Evolutionary conservation across 53 echinoderm and acorn worm species (phyloP).

Genomic region (Echinarachnius parma): DNA sequence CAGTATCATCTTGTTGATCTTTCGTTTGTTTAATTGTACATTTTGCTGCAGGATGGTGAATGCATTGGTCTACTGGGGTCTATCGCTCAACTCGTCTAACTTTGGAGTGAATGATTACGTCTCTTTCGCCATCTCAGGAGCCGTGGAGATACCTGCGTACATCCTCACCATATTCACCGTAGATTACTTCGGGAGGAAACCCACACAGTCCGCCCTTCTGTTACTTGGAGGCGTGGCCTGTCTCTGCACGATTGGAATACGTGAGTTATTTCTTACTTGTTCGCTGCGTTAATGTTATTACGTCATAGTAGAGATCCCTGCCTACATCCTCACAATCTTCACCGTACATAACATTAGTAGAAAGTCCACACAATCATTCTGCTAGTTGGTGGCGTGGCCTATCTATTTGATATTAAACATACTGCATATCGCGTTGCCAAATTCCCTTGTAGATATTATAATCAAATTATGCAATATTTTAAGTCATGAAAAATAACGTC

Average conservation of each 20-base stretch:
- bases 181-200: conserved; percentile 45
- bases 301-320: conserved; percentile 62
- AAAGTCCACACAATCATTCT: conserved; percentile 11
- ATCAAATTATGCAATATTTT: background rate
- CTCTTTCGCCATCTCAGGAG: conserved; percentile 52
- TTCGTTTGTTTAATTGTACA: too few species aligned
- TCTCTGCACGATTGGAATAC: conserved; percentile 33
- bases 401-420: too few species aligned
- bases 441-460: background rate
- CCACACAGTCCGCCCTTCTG: conserved; percentile 12
- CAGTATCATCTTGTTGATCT: too few species aligned
- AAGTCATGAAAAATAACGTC: too few species aligned
- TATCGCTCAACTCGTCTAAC: conserved; percentile 55
- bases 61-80: conserved; percentile 54
- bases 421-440: too few species aligned
- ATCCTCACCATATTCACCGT: conserved; percentile 41
- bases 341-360: conserved; percentile 52
- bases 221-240: conserved; percentile 48
- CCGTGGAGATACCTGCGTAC: conserved; percentile 63
- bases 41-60: conserved; percentile 50
- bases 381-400: conserved; percentile 44
- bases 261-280: conserved; percentile 26
- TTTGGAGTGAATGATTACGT: conserved; percentile 46
- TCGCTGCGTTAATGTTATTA: too few species aligned
- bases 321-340: conserved; percentile 47